Conservation (phyloP, 2,113 vertebrate species). For the Vanacampus margaritifer region DNA sequence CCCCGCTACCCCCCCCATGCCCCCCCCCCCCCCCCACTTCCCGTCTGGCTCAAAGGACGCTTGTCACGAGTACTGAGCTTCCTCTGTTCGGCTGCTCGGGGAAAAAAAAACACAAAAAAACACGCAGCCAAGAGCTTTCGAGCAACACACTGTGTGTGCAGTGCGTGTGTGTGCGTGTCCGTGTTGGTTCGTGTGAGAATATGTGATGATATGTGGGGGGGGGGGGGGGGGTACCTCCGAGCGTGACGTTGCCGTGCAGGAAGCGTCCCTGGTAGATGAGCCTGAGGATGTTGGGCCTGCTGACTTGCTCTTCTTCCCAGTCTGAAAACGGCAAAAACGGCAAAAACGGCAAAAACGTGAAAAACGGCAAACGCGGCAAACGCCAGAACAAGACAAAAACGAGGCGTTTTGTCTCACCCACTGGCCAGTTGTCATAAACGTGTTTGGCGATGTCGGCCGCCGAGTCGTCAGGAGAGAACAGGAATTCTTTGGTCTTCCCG, state of each 20-base stretch:
- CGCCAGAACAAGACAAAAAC: too few species aligned
- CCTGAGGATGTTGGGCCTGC: conserved; percentile 94
- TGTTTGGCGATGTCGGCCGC: conserved; percentile 97
- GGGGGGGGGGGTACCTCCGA: conserved; percentile 81
- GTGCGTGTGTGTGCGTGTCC: too few species aligned
- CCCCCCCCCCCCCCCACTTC: conserved; percentile 3
- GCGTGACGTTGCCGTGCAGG: conserved; percentile 96
- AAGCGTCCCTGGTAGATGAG: conserved; percentile 99
- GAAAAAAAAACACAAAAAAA: conserved; percentile 26
- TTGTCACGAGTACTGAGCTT: conserved; percentile 66
- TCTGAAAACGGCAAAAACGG: conserved; percentile 69
- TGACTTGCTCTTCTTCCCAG: conserved; percentile 97
- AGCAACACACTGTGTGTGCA: conserved; percentile 28
- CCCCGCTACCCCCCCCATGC: neutral
- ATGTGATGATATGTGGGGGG: neutral
- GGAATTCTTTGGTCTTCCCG: conserved; percentile 97
- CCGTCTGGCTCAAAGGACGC: conserved; percentile 44
- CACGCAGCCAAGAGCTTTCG: conserved; percentile 61
- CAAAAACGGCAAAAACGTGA: conserved; percentile 26
- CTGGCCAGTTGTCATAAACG: conserved; percentile 98
- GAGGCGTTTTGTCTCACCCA: conserved; percentile 79
- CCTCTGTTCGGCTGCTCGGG: conserved; percentile 58
- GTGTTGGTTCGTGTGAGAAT: too few species aligned
- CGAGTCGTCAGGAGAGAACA: conserved; percentile 94
- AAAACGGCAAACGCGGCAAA: too few species aligned